These are phyloP conservation scores for Limonius californicus DNA, from an alignment of 1,140 invertebrate species.

Conservation along the genomic window DNA sequence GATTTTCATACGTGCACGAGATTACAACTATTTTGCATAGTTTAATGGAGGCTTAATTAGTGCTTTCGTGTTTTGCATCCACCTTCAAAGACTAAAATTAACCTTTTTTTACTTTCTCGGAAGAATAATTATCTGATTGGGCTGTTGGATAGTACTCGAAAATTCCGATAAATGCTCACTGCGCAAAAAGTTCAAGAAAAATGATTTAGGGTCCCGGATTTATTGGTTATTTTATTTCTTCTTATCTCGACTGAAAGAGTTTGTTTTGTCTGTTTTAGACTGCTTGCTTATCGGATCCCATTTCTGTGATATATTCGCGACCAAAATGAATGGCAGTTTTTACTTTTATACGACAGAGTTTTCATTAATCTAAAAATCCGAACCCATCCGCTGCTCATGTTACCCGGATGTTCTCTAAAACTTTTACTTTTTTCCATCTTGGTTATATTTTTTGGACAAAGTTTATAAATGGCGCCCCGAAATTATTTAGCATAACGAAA, in stretches of 20 bases:
- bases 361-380: slow-evolving; percentile 5
- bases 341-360: slow-evolving; percentile 2
- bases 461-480: background rate
- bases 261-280: slow-evolving; percentile 4
- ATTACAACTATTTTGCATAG: too few relatives aligned
- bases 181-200: background rate
- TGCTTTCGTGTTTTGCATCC: too few relatives aligned
- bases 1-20: too few relatives aligned
- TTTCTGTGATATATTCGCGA: background rate
- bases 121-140: too few relatives aligned
- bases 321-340: slow-evolving; percentile 5
- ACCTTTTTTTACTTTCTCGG: too few relatives aligned
- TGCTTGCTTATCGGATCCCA: slow-evolving; percentile 5
- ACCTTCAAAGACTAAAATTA: too few relatives aligned
- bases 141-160: too few relatives aligned
- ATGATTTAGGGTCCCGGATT: background rate
- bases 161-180: background rate
- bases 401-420: background rate
- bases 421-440: background rate
- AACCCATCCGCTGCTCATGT: background rate
- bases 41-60: too few relatives aligned
- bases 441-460: too few relatives aligned
- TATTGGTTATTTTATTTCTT: slow-evolving; percentile 4
- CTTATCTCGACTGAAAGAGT: background rate
- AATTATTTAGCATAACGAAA: background rate